Evolutionary conservation across 2,113 vertebrate species (phyloP), one percentile per base, ranked within the genome.

Genomic region (Scytalopus superciliaris): DNA sequence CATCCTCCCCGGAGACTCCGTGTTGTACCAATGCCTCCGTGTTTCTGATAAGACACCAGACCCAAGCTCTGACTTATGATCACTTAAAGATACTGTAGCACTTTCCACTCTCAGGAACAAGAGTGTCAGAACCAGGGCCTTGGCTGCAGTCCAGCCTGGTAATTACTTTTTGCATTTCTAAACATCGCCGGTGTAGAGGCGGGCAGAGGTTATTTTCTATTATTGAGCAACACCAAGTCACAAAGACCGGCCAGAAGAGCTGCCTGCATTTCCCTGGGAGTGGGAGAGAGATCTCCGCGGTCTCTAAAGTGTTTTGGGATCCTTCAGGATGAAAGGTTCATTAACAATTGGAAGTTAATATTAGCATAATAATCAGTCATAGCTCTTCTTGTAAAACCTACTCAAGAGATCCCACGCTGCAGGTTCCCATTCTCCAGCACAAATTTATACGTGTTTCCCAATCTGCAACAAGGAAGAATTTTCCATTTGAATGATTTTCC

Each of bases 301-400:
- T 40, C 74, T 59, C 78, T 39, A 4, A 59, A 95, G 78, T n/a
- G 70, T 57, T 94, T 81, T 21, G 89, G 93, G 72, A 94, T 90
- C 87, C 90, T 95, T 86, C 93, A 93, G 45, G 33, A 72, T 75
- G 82, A 94, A 93, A 92, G 72, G 72, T 63, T 91, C 90, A 42
- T 88, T 91, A 80, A 83, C 87, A 40, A 78, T 10, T 90, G 78
- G 72, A 75, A 90, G 93, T 94, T 95, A 88, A 94, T 93, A 96
- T 95, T 88, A 94, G 87, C 85, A 80, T 93, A 64, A 91, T 84
- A 90, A 97, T 94, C 67, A 75, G 77, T 45, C 62, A 22, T 55
- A 55, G 91, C 75, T 85, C 60, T 77, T 67, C 57, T 81, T 72
- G 63, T 77, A 31, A 88, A 76, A 84, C 81, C 85, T 72, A 6